Conservation (phyloP, 1,140 invertebrate species). For the Ostrea denselamellosa region DNA sequence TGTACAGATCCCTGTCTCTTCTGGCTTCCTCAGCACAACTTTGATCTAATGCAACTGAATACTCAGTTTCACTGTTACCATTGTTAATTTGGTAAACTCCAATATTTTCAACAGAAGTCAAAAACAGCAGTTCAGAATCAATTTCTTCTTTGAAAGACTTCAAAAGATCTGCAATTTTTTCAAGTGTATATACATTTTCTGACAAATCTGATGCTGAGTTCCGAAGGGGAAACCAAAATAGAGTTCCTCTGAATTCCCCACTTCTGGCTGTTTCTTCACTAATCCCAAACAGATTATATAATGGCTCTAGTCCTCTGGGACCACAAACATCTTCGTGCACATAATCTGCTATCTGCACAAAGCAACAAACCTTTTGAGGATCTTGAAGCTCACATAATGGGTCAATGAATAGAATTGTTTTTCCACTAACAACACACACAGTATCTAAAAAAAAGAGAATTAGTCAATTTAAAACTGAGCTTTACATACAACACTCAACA, state of each 20-base stretch:
- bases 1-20: conserved; percentile 13
- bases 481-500: no score
- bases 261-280: conserved; percentile 18
- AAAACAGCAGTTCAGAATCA: conserved; percentile 60
- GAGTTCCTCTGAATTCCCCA: conserved; percentile 60
- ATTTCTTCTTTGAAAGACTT: conserved; percentile 59
- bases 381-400: conserved; percentile 58
- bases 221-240: conserved; percentile 70
- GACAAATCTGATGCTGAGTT: conserved; percentile 50
- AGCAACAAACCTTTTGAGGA: conserved; percentile 36
- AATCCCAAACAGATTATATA: conserved; percentile 56
- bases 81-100: background rate
- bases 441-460: conserved; percentile 64
- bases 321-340: conserved; percentile 23
- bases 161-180: conserved; percentile 62
- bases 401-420: conserved; percentile 67
- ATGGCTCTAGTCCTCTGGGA: background rate
- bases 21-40: background rate
- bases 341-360: background rate
- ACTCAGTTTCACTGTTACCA: background rate
- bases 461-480: no score
- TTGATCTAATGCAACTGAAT: conserved; percentile 7
- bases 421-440: conserved; percentile 69
- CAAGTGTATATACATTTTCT: conserved; percentile 51
- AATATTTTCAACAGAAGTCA: conserved; percentile 55